Evolutionary conservation across 1,140 invertebrate species (phyloP), one percentile per base, ranked within the genome.

Genomic region (Contarinia nasturtii): DNA sequence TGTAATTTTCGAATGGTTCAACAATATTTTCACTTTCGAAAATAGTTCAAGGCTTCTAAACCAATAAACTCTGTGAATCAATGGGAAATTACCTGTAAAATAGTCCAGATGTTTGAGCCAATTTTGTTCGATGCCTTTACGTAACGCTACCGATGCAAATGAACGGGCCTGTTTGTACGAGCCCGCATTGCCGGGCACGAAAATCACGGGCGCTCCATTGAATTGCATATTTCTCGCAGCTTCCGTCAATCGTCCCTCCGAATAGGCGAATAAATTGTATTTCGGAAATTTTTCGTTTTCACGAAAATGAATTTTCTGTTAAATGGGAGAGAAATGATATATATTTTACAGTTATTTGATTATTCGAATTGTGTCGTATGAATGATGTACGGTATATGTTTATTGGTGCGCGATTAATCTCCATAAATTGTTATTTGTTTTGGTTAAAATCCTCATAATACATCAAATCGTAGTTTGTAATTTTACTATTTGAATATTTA

Each of bases 161-260:
- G 90, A 94, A 19, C 91, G 72, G 38, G 78, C 86, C 80, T 92
- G 87, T 61, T 85, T 86, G 56, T 88, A 78, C 37, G 89, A 94
- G 2, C 91, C 91, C 52, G 78, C 79, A 72, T 92, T 93, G 37
- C 91, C 90, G 43, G 88, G 90, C 48, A 95, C 74, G 67, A 92
- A 96, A 40, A 96, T 68, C 1, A 94, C 86, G 18, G 91, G 90
- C 43, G 92, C 80, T 5, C 91, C 90, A 54, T 71, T 69, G 66
- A 90, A 82, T 58, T 79, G 65, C 70, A 77, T 76, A 57, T 74
- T 73, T 62, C 79, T 67, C n/a, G 77, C 65, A 54, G 68, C 72
- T 54, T 80, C 71, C 21, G 79, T 80, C 41, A 75, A 68, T 52
- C 72, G 61, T 50, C 88, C 89, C 71, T 95, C 91, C 52, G 86